Evolutionary conservation across 2,797 vertebrate genomes (phyloP).

Genomic region (Coregonus ussuriensis): DNA sequence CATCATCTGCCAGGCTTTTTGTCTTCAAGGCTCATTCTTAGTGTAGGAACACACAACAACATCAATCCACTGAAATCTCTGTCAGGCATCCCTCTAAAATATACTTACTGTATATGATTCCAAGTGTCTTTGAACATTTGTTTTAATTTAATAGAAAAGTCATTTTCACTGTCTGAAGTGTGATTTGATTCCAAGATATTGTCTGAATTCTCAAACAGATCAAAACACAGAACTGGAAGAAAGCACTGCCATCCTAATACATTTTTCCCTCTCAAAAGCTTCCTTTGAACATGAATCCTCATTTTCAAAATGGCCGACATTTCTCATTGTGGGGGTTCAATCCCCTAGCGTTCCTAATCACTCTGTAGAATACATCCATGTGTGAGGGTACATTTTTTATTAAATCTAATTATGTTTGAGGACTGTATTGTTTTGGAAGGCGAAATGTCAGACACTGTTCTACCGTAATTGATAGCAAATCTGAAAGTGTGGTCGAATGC

Average conservation of each 20-base stretch:
- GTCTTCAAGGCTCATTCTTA: neutral
- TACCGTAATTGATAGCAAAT: neutral
- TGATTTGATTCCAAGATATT: neutral
- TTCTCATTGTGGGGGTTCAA: slow-evolving; percentile 47
- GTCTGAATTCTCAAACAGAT: neutral
- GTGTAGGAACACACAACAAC: neutral
- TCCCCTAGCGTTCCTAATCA: slow-evolving; percentile 22
- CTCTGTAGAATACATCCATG: neutral
- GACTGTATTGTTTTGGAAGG: neutral
- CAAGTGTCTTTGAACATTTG: neutral
- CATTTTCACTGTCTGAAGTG: neutral
- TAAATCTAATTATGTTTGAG: neutral
- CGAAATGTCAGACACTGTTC: neutral
- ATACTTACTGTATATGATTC: neutral
- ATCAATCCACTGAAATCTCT: neutral
- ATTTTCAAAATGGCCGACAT: slow-evolving; percentile 51
- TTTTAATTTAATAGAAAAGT: neutral
- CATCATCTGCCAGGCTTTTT: neutral
- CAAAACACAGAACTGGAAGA: neutral
- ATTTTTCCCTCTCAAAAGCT: slow-evolving; percentile 10
- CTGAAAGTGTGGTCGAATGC: neutral
- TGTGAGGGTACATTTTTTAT: neutral
- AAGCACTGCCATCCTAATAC: slow-evolving; percentile 28
- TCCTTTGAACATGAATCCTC: slow-evolving; percentile 31
- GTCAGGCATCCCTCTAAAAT: neutral